A percentile compares a stretch with the other conserved stretches of the same genome.
Conservation (phyloP, 2,888 invertebrate genomes). For the Rhamphomyia laevipes region DNA sequence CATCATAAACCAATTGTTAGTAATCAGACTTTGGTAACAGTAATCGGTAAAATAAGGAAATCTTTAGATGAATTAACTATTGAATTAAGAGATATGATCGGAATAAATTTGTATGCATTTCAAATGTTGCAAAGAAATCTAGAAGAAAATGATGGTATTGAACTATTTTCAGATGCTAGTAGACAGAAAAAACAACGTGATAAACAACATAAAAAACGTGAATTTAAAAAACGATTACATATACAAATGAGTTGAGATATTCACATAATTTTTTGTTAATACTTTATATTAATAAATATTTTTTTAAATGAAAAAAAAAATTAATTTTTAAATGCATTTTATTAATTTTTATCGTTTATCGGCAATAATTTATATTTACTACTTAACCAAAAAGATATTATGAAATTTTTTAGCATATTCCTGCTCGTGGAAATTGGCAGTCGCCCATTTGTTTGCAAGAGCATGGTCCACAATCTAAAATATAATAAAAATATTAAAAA, state of each 20-base stretch:
- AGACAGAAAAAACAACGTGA: slow-evolving; percentile 49
- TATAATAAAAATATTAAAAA: slow-evolving; percentile 1
- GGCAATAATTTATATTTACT: too few species aligned
- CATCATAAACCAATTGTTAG: slow-evolving; percentile 71
- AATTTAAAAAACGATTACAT: slow-evolving; percentile 46
- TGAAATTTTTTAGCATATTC: too few species aligned
- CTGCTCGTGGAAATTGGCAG: too few species aligned
- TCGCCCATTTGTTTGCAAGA: too few species aligned
- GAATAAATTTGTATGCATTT: slow-evolving; percentile 75
- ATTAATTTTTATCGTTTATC: too few species aligned
- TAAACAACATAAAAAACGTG: slow-evolving; percentile 48
- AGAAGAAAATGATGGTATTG: slow-evolving; percentile 62
- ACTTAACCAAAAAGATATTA: too few species aligned
- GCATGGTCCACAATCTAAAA: background rate
- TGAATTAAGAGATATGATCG: slow-evolving; percentile 60
- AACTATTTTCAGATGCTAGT: slow-evolving; percentile 67
- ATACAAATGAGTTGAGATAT: slow-evolving; percentile 1
- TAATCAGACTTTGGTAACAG: slow-evolving; percentile 49
- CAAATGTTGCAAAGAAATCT: slow-evolving; percentile 61
- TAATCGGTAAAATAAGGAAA: slow-evolving; percentile 24
- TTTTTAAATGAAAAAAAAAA: too few species aligned
- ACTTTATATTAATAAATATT: too few species aligned
- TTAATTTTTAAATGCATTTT: too few species aligned
- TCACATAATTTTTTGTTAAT: too few species aligned
- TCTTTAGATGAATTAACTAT: slow-evolving; percentile 24